Evolutionary conservation across 2,113 vertebrate species (phyloP).

Genomic region (Scopus umbretta): DNA sequence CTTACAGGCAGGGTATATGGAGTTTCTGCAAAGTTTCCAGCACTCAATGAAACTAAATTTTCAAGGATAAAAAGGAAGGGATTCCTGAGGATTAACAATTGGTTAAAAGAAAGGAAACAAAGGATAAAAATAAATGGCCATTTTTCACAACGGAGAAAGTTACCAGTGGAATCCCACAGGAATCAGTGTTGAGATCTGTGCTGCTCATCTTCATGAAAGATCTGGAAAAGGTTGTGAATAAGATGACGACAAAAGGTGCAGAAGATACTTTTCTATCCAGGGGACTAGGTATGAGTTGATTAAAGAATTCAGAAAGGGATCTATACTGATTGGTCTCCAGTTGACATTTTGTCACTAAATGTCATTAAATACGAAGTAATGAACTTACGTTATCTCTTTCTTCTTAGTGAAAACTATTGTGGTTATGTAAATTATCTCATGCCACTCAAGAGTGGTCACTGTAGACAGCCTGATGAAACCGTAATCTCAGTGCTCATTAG

Average conservation of each 20-base stretch:
- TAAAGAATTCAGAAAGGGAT: neutral
- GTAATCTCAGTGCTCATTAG: neutral
- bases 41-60: neutral
- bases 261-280: neutral
- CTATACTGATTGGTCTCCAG: neutral
- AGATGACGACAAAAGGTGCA: neutral
- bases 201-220: neutral
- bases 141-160: slow-evolving; percentile 19
- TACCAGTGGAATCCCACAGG: slow-evolving; percentile 4
- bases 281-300: neutral
- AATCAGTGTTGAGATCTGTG: neutral
- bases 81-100: neutral
- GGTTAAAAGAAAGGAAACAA: neutral
- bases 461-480: neutral
- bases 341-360: neutral
- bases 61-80: neutral
- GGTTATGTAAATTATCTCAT: neutral
- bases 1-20: neutral
- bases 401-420: neutral
- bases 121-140: neutral
- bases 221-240: neutral
- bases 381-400: neutral
- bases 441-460: neutral
- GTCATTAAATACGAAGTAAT: neutral
- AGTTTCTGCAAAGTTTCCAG: neutral